Conservation (phyloP, 1,140 invertebrate genomes). For the Rhyacophila brunnea region DNA sequence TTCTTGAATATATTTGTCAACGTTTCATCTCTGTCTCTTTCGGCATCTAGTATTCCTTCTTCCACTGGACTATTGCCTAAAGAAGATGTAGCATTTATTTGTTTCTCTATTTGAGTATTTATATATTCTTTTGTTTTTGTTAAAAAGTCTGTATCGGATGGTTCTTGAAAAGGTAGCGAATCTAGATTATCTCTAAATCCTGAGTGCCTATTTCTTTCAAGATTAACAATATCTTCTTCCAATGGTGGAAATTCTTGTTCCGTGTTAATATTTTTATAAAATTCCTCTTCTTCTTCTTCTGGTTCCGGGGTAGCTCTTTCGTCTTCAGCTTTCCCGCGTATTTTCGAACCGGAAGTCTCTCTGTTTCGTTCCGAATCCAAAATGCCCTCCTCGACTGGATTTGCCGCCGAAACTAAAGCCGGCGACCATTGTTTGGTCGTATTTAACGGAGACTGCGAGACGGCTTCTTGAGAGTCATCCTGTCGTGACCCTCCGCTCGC, state of each 20-base stretch:
- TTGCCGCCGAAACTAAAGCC: conserved; percentile 11
- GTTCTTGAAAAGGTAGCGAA: conserved; percentile 28
- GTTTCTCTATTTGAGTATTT: conserved; percentile 23
- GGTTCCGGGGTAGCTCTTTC: not conserved
- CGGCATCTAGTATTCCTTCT: conserved; percentile 28
- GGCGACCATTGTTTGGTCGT: conserved; percentile 21
- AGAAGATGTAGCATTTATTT: conserved; percentile 21
- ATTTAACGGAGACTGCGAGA: conserved; percentile 13
- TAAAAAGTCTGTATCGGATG: conserved; percentile 22
- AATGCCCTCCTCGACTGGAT: conserved; percentile 15
- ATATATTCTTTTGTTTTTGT: conserved; percentile 19
- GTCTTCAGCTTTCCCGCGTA: conserved; percentile 6
- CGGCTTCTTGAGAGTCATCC: conserved; percentile 28
- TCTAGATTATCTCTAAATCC: conserved; percentile 7
- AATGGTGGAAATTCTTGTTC: conserved; percentile 20
- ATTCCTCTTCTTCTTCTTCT: conserved; percentile 12
- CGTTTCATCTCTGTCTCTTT: conserved; percentile 28
- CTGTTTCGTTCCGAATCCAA: conserved; percentile 11
- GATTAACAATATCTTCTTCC: conserved; percentile 23
- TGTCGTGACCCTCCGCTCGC: conserved; percentile 27
- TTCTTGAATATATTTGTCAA: conserved; percentile 25
- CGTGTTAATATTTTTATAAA: conserved; percentile 19
- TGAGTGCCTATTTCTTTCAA: conserved; percentile 24
- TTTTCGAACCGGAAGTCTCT: conserved; percentile 13
- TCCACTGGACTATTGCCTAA: conserved; percentile 23